Evolutionary conservation across 2,113 vertebrate genomes (phyloP), one percentile per base, ranked within the genome.

Genomic region (Vicugna pacos): DNA sequence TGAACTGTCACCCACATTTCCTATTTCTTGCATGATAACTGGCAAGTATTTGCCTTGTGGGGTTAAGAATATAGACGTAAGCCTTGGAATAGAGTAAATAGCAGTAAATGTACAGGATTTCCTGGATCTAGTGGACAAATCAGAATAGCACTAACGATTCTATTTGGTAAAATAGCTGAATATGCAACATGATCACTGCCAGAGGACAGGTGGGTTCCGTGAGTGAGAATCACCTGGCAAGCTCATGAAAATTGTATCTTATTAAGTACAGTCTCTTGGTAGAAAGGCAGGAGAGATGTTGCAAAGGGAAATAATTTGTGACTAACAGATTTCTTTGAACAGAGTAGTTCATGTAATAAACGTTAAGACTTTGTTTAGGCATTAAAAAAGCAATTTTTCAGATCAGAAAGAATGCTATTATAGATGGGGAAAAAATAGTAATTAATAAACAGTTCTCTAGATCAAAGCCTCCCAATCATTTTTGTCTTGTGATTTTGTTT

Each of bases 291-390:
- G 46, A 88, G 30, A 48, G 65, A 89, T 73, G 65, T 92, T 56
- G n/a, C 48, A 65, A 64, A 92, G 65, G 46, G 5, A 75, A 79
- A 79, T 88, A 62, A 73, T 95, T 89, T 95, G n/a, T 90, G 65
- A 46, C 52, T 73, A 93, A 95, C 38, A 82, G 30, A 93, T 89
- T 38, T 94, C 60, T 92, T 92, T 72, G 24, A 94, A 77, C 35
- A 77, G 83, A 72, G 30, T 62, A 35, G 70, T 88, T 94, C 0
- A 46, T 76, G 1, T 87, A 67, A 88, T 81, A 82, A 87, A 69
- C 22, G 76, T 52, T 69, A 86, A 93, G 17, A 91, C 17, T 75
- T 81, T 67, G 32, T 54, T 94, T 76, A 70, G 69, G 24, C 35
- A 94, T 96, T 76, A 15, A 60, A 84, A 85, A 84, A 89, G n/a